Conservation (phyloP, 2,113 vertebrate species). For the Casuarius casuarius region DNA sequence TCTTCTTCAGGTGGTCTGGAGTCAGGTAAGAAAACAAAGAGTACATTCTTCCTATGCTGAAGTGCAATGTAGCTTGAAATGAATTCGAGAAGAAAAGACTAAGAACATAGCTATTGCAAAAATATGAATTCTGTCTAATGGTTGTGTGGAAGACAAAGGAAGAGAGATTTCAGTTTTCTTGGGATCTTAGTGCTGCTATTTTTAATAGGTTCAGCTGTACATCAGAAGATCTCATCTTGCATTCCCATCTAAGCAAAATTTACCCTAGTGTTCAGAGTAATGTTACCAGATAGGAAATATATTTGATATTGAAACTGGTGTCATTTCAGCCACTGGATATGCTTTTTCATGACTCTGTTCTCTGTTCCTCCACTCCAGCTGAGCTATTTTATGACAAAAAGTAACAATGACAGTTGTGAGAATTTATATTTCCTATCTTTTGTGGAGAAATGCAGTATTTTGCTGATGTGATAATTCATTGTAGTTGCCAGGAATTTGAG, state of each 20-base stretch:
- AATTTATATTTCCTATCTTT: not conserved
- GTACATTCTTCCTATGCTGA: not conserved
- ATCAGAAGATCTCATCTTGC: not conserved
- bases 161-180: not conserved
- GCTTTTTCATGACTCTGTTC: not conserved
- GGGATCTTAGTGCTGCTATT: not conserved
- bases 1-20: slow-evolving; percentile 50
- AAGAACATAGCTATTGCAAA: not conserved
- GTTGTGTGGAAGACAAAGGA: not conserved
- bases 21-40: slow-evolving; percentile 72
- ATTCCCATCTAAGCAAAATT: not conserved
- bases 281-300: not conserved
- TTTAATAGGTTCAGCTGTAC: not conserved
- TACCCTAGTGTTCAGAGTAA: not conserved
- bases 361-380: not conserved
- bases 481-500: not conserved
- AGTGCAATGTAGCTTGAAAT: not conserved
- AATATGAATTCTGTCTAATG: not conserved
- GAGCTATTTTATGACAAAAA: not conserved
- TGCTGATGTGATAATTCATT: not conserved
- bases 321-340: not conserved
- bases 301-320: not conserved
- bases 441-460: not conserved
- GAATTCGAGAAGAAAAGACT: not conserved
- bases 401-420: not conserved